A percentile compares a stretch with the other conserved stretches of the same genome.
phyloP scores from a whole-genome alignment of 2,113 vertebrate species.

The Chloropsis cyanopogon region DNA sequence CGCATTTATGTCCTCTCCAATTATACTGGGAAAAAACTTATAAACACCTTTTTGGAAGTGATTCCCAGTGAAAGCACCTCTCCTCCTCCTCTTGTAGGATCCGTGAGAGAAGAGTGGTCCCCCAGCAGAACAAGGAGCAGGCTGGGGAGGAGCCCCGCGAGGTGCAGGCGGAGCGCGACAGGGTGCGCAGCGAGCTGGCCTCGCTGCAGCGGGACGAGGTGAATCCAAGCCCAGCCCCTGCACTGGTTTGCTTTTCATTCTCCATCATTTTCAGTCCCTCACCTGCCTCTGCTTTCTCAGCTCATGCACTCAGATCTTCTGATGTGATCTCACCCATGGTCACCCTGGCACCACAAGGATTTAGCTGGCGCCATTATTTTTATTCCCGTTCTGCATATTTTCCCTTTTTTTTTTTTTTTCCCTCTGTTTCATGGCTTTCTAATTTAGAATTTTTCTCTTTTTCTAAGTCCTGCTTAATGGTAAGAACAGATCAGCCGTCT shows the following conservation, averaged over 20 bases:
- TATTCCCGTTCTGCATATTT: neutral
- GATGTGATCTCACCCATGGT: fast-evolving
- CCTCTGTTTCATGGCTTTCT: neutral
- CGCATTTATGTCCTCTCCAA: neutral
- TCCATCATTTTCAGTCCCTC: neutral
- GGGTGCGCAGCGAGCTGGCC: conserved; percentile 61
- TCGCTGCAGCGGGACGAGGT: conserved; percentile 76
- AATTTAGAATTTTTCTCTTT: neutral
- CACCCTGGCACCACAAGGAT: neutral
- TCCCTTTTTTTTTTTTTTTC: fast-evolving
- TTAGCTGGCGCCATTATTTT: neutral
- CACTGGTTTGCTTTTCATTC: fast-evolving
- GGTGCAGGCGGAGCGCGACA: conserved; percentile 77
- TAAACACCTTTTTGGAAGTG: neutral
- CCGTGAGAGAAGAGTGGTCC: neutral
- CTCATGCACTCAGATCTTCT: neutral
- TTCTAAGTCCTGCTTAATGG: neutral
- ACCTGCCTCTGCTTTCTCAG: neutral
- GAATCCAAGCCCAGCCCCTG: neutral
- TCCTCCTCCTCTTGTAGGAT: neutral
- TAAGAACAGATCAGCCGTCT: neutral
- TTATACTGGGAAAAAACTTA: neutral
- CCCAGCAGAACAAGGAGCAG: conserved; percentile 73
- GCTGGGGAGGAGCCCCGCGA: conserved; percentile 79
- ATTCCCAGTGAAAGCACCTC: neutral